Base-by-base conservation (phyloP, 2,888 invertebrate genomes). In the Erebia ligea region DNA sequence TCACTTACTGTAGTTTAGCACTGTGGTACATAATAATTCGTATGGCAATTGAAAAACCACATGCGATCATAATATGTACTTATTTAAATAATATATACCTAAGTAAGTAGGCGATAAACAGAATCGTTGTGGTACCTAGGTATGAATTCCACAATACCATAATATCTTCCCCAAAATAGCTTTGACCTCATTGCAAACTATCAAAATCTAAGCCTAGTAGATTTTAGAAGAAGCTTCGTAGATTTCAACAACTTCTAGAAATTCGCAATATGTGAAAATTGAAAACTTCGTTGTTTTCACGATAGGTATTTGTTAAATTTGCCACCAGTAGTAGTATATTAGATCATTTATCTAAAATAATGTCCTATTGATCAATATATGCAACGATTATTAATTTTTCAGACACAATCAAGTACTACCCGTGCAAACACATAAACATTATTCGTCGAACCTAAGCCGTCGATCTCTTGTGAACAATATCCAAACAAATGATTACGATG, bases 401-500 rank as follows among this genome's bases (percentile, higher is more conserved):
- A 64, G 64, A 11, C 64, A 13, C 13, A 15, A 34, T 52, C 42
- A 56, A 65, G 34, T 15, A 42, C 66, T 15, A 42, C 57, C 66
- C 3, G 13, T 45, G 17, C 15, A 56, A 6, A 63, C 57, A 9
- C 19, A 45, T 45, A 45, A 6, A 8, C 40, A 52, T 21, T 58
- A 54, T 61, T 11, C 67, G 72, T 42, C 74, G 61, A 69, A 70
- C 62, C 81, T 82, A 71, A 82, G 72, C 67, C 79, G 81, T 57
- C 82, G 84, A 57, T 84, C 85, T 15, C 73, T 84, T 73, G 72
- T 80, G 52, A 75, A 70, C 52, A 76, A 83, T 64, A 79, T 73
- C 70, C 81, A 75, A 45, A 82, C 78, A 73, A 80, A 91, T 91
- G 90, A 87, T 91, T 81, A 87, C 87, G 86, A 87, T 85, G 75